These are phyloP conservation scores for Acanthosepion esculentum DNA, from an alignment of 2,888 invertebrate genomes.

Conservation along the genomic window DNA sequence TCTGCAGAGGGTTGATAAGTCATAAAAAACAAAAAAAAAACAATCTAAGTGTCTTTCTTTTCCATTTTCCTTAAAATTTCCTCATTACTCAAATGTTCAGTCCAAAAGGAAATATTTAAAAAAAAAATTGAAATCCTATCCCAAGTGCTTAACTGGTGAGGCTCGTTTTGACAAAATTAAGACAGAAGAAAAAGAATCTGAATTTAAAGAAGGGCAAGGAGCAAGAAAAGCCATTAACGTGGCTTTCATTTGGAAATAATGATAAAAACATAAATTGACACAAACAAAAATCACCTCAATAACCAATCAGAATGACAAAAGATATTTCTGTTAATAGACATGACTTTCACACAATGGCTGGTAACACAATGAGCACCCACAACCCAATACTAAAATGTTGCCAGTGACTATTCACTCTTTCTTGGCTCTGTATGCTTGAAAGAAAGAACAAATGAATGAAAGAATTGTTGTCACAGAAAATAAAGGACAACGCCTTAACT, in stretches of 20 bases:
- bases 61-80: too few species aligned
- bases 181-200: neutral
- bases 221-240: neutral
- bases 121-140: neutral
- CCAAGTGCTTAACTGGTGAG: neutral
- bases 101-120: too few species aligned
- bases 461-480: slow-evolving; percentile 33
- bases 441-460: neutral
- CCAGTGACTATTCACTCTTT: neutral
- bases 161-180: neutral
- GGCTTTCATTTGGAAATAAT: neutral
- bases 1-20: too few species aligned
- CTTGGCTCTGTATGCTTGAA: neutral
- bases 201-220: neutral
- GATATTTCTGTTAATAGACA: slow-evolving; percentile 18
- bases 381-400: neutral
- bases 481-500: slow-evolving; percentile 21
- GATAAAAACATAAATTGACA: neutral
- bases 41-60: too few species aligned
- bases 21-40: too few species aligned
- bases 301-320: neutral
- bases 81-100: too few species aligned
- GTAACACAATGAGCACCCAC: neutral
- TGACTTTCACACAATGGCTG: neutral
- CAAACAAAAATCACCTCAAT: neutral